Evolutionary conservation across 2,888 invertebrate species (phyloP), one percentile per base, ranked within the genome.

Genomic region (Acronicta alni): DNA sequence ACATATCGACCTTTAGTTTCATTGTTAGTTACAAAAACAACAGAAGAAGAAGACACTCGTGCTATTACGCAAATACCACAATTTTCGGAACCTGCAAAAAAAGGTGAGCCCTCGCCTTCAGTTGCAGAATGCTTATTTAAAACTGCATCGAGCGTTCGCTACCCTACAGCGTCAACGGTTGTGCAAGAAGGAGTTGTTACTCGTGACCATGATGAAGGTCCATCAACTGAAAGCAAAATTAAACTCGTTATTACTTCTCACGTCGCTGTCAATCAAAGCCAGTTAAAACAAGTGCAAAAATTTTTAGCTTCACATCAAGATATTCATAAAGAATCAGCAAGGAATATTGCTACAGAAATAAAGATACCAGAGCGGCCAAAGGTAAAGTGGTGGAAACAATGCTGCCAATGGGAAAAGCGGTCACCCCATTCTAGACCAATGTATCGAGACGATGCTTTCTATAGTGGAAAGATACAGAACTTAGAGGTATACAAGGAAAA

Each of bases 371-470:
- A 26, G 9, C 35, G 30, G 47, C 17, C 39, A 4, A 14, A 14
- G 20, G 80, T 83, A 45, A 86, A 85, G 66, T 90, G 85, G 56
- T 90, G 87, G 80, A 80, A 68, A 47, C 80, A 86, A 35, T 65
- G 89, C 30, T 90, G 80, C 69, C 78, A 81, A 14, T 91, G 92
- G 91, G 89, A 91, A 58, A 61, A 83, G 38, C 89, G 89, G 60
- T 75, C 87, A 42, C 79, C 82, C 15, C 82, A 89, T 52, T 81
- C 89, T 38, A 87, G 92, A 8, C 91, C 92, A 3, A 80, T 92
- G 85, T 92, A 92, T 64, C 81, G 91, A 61, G 92, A 92, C 72
- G 92, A 92, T 67, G 89, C 84, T 47, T 92, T 92, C 80, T 92
- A 89, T 64, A 82, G 82, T 10, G 91, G 91, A 1, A 87, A 86